phyloP scores from a whole-genome alignment of 1,140 invertebrate species.

The Drosophila ananassae region DNA sequence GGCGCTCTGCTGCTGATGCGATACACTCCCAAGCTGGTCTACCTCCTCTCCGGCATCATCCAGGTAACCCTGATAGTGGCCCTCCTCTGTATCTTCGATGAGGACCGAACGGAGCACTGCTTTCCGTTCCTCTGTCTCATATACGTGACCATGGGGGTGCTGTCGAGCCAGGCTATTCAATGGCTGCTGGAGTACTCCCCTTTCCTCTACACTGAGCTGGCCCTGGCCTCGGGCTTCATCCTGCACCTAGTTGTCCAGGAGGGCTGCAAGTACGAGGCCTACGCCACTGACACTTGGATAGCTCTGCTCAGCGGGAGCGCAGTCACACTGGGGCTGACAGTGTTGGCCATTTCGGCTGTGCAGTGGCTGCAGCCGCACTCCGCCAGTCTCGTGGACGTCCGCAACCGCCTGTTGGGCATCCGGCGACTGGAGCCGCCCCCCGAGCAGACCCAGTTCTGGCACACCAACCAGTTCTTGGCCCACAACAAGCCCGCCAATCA shows the following conservation, averaged over 20 bases:
- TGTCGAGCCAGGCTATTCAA: slow-evolving; percentile 70
- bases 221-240: slow-evolving; percentile 44
- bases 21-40: slow-evolving; percentile 72
- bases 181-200: slow-evolving; percentile 71
- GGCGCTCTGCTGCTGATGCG: slow-evolving; percentile 61
- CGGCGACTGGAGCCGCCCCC: slow-evolving; percentile 32
- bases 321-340: slow-evolving; percentile 47
- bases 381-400: slow-evolving; percentile 67
- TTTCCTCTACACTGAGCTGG: slow-evolving; percentile 71
- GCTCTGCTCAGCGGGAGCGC: slow-evolving; percentile 52
- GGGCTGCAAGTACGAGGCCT: slow-evolving; percentile 65
- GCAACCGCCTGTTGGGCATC: slow-evolving; percentile 75
- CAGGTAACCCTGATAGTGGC: slow-evolving; percentile 67
- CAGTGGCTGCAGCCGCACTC: slow-evolving; percentile 63
- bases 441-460: slow-evolving; percentile 69
- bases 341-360: slow-evolving; percentile 43
- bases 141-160: slow-evolving; percentile 63
- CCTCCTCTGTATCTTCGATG: slow-evolving; percentile 69
- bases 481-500: slow-evolving; percentile 72
- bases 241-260: slow-evolving; percentile 61
- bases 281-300: slow-evolving; percentile 44
- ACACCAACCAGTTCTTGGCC: slow-evolving; percentile 74
- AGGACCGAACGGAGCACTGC: slow-evolving; percentile 63
- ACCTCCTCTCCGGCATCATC: slow-evolving; percentile 74
- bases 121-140: slow-evolving; percentile 76